Base-by-base conservation (phyloP, 1,140 invertebrate species). In the Frieseomelitta varia region DNA sequence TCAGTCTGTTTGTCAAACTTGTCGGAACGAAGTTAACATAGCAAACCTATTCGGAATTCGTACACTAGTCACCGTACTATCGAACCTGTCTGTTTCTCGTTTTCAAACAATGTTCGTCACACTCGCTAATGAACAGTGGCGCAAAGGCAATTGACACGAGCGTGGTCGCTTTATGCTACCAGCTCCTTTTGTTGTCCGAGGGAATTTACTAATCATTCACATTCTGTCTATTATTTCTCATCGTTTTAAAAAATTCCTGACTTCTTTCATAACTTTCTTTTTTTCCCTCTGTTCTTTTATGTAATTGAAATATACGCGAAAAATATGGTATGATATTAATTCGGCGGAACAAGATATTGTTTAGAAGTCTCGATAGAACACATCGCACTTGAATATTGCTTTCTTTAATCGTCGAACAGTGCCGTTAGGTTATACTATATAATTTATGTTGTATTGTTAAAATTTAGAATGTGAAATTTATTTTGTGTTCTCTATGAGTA, bases 101-200 rank as follows among this genome's bases (percentile, higher is more conserved):
- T 87, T 87, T 79, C 76, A 79, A 86, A 83, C 85, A 79, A 71
- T 63, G 53, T 67, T 77, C 77, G 55, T 79, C 68, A 61, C 53
- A 55, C 47, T 81, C 63, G 51, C 72, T 84, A 83, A 83, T 78
- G 79, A 87, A 87, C 55, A 27, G 47, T 47, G 34, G n/a, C 34
- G 74, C 65, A 81, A 85, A 85, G 75, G 77, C 58, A 30, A 67
- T 68, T 24, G 82, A 85, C 73, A 34, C 63, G 47, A 47, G 69
- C 71, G 55, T 69, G 73, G 84, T 85, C 68, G 63, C 82, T 79
- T 80, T 78, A 61, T 58, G n/a, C 24, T 21, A 1, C 2, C 27
- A 4, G 4, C 79, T 47, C 67, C n/a, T 81, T 63, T 39, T 63
- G 55, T 72, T n/a, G 30, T 55, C 3, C 3, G 24, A 69, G 65